Conservation (phyloP, 2,888 invertebrate genomes). For the Melieria picta region DNA sequence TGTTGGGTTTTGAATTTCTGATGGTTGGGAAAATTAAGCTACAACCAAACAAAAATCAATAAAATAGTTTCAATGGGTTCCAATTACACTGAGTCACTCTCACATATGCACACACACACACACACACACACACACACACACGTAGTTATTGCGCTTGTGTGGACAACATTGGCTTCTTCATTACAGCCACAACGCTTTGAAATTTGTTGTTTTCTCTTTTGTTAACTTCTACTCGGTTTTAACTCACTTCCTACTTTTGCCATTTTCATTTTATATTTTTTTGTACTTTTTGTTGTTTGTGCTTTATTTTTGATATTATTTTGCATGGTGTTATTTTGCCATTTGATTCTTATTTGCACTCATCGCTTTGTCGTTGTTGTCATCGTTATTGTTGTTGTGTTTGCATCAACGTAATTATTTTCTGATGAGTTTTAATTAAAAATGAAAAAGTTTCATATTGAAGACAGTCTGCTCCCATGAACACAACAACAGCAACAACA, state of each 20-base stretch:
- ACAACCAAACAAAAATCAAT: no score
- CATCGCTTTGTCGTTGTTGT: neutral
- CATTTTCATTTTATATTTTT: slow-evolving; percentile 4
- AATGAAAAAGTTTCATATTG: slow-evolving; percentile 24
- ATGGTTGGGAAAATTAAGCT: no score
- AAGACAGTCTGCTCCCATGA: neutral
- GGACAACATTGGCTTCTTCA: neutral
- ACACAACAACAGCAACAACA: neutral
- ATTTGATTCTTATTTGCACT: no score
- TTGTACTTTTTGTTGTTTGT: neutral
- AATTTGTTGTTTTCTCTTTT: neutral
- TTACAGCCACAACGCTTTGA: no score
- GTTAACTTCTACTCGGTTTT: slow-evolving; percentile 4
- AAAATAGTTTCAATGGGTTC: no score
- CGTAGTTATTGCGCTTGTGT: neutral
- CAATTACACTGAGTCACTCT: no score
- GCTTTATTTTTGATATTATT: no score
- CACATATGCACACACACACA: neutral
- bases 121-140: neutral
- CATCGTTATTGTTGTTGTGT: neutral
- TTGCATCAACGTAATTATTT: slow-evolving; percentile 41
- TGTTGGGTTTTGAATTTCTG: no score
- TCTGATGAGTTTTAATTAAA: slow-evolving; percentile 48
- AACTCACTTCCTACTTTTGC: slow-evolving; percentile 1
- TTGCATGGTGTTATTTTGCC: no score